Conservation (phyloP, 2,113 vertebrate species). For the Egretta garzetta region DNA sequence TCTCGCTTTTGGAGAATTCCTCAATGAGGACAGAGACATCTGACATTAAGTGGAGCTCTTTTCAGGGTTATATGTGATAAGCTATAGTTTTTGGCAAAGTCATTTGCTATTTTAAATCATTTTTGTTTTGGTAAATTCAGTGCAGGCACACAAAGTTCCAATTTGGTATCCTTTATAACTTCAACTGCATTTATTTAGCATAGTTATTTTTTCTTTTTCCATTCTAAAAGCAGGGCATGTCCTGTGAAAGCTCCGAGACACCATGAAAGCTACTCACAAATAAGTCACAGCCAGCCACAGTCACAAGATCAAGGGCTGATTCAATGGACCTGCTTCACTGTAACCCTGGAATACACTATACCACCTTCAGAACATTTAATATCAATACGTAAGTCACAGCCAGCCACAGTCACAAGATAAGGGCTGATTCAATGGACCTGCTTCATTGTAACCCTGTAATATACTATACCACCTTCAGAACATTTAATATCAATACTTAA, state of each 20-base stretch:
- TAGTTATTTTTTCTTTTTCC: not conserved
- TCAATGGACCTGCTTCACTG: not conserved
- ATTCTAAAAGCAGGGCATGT: not conserved
- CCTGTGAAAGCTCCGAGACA: not conserved
- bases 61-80: not conserved
- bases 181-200: not conserved
- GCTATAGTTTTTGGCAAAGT: not conserved
- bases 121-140: not conserved
- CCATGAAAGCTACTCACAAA: not conserved
- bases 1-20: not conserved
- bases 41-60: not conserved
- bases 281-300: not conserved
- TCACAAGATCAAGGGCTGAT: not conserved
- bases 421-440: not conserved
- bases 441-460: not conserved
- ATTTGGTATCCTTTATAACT: not conserved
- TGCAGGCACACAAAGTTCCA: not conserved
- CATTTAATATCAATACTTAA: not conserved
- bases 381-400: not conserved
- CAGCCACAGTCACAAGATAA: not conserved
- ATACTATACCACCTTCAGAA: not conserved
- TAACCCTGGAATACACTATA: not conserved
- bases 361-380: not conserved
- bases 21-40: not conserved
- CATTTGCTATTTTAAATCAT: not conserved